Conservation (phyloP, 2,113 vertebrate species). For the Lophochroa leadbeateri region DNA sequence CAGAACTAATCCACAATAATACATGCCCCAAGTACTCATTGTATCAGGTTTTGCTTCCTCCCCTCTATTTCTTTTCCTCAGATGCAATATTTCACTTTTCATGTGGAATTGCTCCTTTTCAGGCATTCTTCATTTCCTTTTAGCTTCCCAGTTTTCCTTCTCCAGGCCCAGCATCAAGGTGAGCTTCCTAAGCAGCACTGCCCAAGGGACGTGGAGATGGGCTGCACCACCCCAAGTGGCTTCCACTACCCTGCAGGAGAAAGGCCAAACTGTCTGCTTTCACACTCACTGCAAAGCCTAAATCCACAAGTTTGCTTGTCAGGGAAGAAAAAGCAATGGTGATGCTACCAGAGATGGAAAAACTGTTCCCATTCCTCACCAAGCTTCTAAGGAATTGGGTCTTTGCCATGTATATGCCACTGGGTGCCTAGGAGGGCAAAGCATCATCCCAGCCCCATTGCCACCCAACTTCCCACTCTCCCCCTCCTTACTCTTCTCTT, state of each 20-base stretch:
- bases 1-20: conserved; percentile 31
- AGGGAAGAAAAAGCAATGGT: neutral
- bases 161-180: neutral
- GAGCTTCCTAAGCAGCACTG: neutral
- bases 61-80: neutral
- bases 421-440: neutral
- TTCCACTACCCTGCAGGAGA: neutral
- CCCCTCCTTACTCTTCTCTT: neutral
- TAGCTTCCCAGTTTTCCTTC: neutral
- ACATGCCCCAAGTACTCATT: conserved; percentile 4
- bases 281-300: neutral
- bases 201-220: neutral
- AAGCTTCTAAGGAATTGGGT: neutral
- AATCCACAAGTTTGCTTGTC: neutral
- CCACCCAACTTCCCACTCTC: neutral
- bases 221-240: neutral
- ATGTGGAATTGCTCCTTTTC: neutral
- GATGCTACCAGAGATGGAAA: neutral
- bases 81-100: neutral
- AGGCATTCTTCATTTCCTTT: neutral
- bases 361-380: neutral
- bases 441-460: neutral
- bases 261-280: neutral
- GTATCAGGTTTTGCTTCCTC: conserved; percentile 28
- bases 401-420: neutral